A percentile compares a stretch with the other conserved stretches of the same genome.
Conservation (phyloP, 2,113 vertebrate genomes). For the Limnothrissa miodon region DNA sequence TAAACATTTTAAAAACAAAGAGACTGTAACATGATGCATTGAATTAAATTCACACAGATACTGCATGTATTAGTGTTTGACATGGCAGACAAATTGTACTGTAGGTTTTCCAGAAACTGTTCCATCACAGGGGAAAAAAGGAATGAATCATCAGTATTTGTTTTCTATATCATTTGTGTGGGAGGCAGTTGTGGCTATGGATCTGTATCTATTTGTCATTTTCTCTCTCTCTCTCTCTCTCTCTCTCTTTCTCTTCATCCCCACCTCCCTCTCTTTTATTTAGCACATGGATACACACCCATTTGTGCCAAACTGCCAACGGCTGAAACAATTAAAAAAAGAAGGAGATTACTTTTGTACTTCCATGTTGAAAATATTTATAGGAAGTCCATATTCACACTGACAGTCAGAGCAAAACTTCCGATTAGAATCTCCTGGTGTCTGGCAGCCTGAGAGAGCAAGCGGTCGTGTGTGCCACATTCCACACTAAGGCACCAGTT, state of each 20-base stretch:
- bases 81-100: too few relatives aligned
- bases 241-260: background rate
- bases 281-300: constrained; percentile 16
- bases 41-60: background rate
- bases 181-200: background rate
- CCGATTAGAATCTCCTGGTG: background rate
- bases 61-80: background rate
- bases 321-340: constrained; percentile 9
- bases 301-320: constrained; percentile 26
- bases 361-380: constrained; percentile 34
- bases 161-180: background rate
- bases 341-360: constrained; percentile 28
- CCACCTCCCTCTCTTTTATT: background rate
- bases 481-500: constrained; percentile 25
- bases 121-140: background rate
- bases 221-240: background rate
- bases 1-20: background rate
- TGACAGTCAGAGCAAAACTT: constrained; percentile 26
- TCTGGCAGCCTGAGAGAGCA: constrained; percentile 44
- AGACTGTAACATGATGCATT: too few relatives aligned
- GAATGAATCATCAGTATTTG: background rate
- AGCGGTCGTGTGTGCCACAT: constrained; percentile 28
- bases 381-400: constrained; percentile 32
- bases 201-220: background rate
- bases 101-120: background rate